Percentiles rank a stretch among this genome's conserved stretches.
These are phyloP conservation scores for Diabrotica balteata DNA, from an alignment of 2,888 invertebrate species.

Conservation along the genomic window DNA sequence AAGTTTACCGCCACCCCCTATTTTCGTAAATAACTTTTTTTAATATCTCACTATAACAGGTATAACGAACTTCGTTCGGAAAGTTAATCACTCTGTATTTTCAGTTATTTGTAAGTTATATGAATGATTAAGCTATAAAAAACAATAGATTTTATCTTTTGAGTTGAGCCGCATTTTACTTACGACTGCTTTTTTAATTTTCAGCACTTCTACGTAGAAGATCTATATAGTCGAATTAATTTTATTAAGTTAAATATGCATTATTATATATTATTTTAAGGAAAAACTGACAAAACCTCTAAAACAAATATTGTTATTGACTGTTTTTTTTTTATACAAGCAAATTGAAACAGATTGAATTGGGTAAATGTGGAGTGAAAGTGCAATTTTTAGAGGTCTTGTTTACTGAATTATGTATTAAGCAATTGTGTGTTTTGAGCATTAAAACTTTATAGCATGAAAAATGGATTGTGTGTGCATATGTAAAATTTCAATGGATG, in stretches of 20 bases:
- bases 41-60: no score
- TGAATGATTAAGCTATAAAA: no score
- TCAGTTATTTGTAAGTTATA: no score
- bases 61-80: no score
- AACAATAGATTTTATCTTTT: not conserved
- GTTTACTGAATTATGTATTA: constrained; percentile 13
- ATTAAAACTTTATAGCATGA: constrained; percentile 17
- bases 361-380: constrained; percentile 25
- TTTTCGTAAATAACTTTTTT: no score
- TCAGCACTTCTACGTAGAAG: constrained; percentile 16
- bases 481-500: constrained; percentile 21
- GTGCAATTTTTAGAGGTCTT: constrained; percentile 21
- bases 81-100: no score
- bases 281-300: constrained; percentile 15
- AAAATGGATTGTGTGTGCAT: constrained; percentile 18
- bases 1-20: no score
- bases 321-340: constrained; percentile 22
- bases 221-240: constrained; percentile 9
- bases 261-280: constrained; percentile 4
- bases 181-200: not conserved
- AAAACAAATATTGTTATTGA: constrained; percentile 4
- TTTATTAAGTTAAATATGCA: constrained; percentile 1
- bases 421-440: constrained; percentile 13
- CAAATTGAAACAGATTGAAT: constrained; percentile 4
- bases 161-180: no score